Conservation (phyloP, 2,113 vertebrate species). For the Cromileptes altivelis region DNA sequence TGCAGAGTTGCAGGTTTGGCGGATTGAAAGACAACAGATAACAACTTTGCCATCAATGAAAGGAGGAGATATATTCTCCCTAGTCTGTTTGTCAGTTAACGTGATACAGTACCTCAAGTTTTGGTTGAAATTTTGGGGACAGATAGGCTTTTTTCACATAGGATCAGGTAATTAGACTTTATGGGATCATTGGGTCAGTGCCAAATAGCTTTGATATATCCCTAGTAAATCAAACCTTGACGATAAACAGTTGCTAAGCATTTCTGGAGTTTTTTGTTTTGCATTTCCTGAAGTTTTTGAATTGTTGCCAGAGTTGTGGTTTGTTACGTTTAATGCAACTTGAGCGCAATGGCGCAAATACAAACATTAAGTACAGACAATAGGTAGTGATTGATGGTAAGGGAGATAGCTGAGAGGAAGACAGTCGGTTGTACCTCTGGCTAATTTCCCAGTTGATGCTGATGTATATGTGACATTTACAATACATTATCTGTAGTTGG, state of each 20-base stretch:
- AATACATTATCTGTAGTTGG: constrained; percentile 21
- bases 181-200: background rate
- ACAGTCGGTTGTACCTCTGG: constrained; percentile 10
- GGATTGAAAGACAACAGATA: constrained; percentile 11
- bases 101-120: background rate
- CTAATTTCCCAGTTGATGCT: constrained; percentile 40
- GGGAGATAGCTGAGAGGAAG: constrained; percentile 25
- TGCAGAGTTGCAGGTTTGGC: constrained; percentile 38
- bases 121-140: background rate
- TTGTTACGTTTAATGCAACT: constrained; percentile 44
- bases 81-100: background rate
- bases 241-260: constrained; percentile 5
- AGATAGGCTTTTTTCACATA: background rate
- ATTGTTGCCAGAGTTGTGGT: constrained; percentile 39
- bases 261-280: background rate
- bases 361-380: constrained; percentile 14
- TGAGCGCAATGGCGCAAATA: background rate
- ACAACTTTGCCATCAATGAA: background rate
- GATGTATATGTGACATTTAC: constrained; percentile 23
- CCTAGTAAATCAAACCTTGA: constrained; percentile 11
- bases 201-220: constrained; percentile 21
- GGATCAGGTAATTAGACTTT: constrained; percentile 17
- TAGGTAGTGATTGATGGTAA: constrained; percentile 16
- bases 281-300: constrained; percentile 12
- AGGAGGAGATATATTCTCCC: background rate